Conservation (phyloP, 2,797 vertebrate species). For the Lepilemur ruficaudatus region DNA sequence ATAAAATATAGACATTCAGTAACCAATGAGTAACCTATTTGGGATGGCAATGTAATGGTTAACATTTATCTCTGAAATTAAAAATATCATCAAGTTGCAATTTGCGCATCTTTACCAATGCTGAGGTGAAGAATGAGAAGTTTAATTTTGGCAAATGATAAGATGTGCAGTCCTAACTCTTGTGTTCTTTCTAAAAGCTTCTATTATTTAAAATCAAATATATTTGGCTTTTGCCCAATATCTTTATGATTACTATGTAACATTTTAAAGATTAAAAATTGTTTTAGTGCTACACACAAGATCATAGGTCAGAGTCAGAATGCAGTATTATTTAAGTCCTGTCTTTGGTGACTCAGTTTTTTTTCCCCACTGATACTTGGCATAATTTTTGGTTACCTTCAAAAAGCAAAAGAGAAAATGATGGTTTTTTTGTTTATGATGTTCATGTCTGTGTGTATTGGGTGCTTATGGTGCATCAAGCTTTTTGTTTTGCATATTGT, state of each 20-base stretch:
- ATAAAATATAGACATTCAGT: background rate
- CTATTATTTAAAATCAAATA: background rate
- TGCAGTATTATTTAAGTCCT: background rate
- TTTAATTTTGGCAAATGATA: slow-evolving; percentile 16
- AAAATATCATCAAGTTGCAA: background rate
- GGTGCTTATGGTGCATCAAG: background rate
- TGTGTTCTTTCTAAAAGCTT: background rate
- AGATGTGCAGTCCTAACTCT: background rate
- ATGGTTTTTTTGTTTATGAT: background rate
- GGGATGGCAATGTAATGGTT: background rate
- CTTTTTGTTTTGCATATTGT: background rate
- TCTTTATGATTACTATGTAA: background rate
- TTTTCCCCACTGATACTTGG: background rate
- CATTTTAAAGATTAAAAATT: slow-evolving; percentile 27
- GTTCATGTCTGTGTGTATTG: background rate
- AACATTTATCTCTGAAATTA: slow-evolving; percentile 21
- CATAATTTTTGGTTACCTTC: background rate
- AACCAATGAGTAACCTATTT: background rate
- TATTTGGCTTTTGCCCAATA: background rate
- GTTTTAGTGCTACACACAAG: background rate
- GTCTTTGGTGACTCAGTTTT: background rate
- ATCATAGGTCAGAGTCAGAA: background rate
- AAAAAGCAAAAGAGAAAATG: background rate
- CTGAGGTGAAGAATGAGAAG: background rate
- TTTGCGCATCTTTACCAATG: background rate